A percentile compares a stretch with the other conserved stretches of the same genome.
Conservation (phyloP, 2,888 invertebrate species). For the Mystacides longicornis region DNA sequence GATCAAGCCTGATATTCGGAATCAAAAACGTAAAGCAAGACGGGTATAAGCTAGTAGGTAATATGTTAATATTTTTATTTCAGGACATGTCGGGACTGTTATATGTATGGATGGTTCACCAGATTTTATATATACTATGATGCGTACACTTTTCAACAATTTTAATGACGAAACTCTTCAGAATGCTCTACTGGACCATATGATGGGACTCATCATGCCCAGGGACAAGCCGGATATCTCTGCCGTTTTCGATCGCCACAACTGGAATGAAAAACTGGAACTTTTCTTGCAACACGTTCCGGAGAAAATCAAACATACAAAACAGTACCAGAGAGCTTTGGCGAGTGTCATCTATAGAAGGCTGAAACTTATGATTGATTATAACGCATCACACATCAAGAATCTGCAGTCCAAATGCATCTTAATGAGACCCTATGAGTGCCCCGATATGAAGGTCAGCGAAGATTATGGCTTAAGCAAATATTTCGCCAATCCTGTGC, state of each 20-base stretch:
- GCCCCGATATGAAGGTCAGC: slow-evolving; percentile 44
- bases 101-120: slow-evolving; percentile 82
- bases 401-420: slow-evolving; percentile 52
- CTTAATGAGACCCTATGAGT: slow-evolving; percentile 55
- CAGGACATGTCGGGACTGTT: slow-evolving; percentile 52
- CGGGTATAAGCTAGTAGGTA: too few species aligned
- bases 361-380: slow-evolving; percentile 46
- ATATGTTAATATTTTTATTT: background rate
- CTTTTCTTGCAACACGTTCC: slow-evolving; percentile 40
- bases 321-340: slow-evolving; percentile 37
- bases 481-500: slow-evolving; percentile 49
- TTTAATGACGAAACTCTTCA: slow-evolving; percentile 47
- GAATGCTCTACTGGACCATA: slow-evolving; percentile 49
- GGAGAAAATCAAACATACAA: slow-evolving; percentile 34
- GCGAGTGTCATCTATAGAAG: slow-evolving; percentile 46
- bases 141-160: slow-evolving; percentile 42
- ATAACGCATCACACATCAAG: slow-evolving; percentile 39
- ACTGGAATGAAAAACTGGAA: slow-evolving; percentile 51
- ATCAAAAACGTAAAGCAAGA: too few species aligned
- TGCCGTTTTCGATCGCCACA: slow-evolving; percentile 44
- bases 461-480: slow-evolving; percentile 61
- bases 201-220: slow-evolving; percentile 47
- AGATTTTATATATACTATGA: slow-evolving; percentile 53
- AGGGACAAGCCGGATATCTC: slow-evolving; percentile 38
- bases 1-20: too few species aligned